Base-by-base conservation (phyloP, 2,888 invertebrate species). In the Erpobdella octoculata region DNA sequence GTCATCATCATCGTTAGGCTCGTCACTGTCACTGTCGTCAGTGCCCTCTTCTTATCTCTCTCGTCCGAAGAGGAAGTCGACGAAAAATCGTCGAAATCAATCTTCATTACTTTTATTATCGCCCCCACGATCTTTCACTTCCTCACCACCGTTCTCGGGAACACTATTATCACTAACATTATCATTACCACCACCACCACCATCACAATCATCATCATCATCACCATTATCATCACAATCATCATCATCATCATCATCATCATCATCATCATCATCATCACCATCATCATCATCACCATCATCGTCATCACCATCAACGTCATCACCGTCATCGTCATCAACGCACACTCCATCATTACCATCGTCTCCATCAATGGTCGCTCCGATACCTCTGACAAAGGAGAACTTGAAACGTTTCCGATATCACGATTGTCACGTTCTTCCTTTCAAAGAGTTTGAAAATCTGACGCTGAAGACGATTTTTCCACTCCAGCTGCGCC, bases 161-260 rank as follows among this genome's bases (percentile, higher is more conserved):
- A 36, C 61, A 61, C 38, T 59, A 59, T 66, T 61, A n/a, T 53
- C 61, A 61, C 38, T 59, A 59, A 31, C 67, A 21, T 48, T 31
- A 35, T 72, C 41, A 35, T 72, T 61, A 53, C 66, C 71, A 41
- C 46, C 67, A 66, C 59, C 53, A 36, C 64, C 48, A 66, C 48
- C 46, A 64, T 66, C 73, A 73, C 8, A 66, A 33, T 67, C 71
- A 71, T 67, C 62, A 62, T 72, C 67, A 61, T 41, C 62, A 59
- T 59, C 71, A 38, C 37, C 71, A 41, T 71, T 70, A 35, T 71
- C 70, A 58, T 64, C 72, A 61, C 48, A 41, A 46, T 70, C 38
- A 36, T 37, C 18, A 38, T 25, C 21, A 15, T 37, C 35, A 61
- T 71, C 25, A 35, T 70, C 48, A 31, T 48, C 48, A 28, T 28